These are phyloP conservation scores for Huso huso DNA, from an alignment of 2,797 vertebrate genomes.

Conservation along the genomic window DNA sequence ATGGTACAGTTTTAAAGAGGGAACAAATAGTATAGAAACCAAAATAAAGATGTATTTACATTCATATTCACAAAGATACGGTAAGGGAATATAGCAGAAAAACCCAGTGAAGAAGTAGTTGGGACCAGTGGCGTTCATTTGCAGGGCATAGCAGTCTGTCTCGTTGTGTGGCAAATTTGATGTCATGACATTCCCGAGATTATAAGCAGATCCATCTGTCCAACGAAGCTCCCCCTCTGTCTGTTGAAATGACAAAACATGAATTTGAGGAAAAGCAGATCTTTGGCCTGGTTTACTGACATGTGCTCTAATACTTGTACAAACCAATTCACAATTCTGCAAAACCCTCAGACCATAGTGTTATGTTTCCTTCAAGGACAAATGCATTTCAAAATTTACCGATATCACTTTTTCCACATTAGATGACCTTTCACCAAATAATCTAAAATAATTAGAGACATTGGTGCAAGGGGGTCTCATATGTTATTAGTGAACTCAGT, in stretches of 20 bases:
- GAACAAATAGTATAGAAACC: background rate
- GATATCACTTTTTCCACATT: no score
- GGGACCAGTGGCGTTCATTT: constrained; percentile 63
- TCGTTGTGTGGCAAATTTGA: constrained; percentile 61
- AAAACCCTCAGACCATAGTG: no score
- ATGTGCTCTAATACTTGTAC: no score
- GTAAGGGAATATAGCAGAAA: constrained; percentile 70
- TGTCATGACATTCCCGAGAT: constrained; percentile 42
- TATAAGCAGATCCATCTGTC: constrained; percentile 67
- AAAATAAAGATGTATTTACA: constrained; percentile 52
- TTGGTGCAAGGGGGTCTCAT: no score
- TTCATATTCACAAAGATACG: constrained; percentile 79
- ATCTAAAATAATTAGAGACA: no score
- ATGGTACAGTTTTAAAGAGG: no score
- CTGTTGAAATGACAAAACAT: constrained; percentile 42
- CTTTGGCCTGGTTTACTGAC: no score
- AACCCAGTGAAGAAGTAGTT: constrained; percentile 72
- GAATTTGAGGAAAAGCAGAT: constrained; percentile 4
- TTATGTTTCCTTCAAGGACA: no score
- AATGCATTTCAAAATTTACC: no score
- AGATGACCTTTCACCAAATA: no score
- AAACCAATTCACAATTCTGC: no score
- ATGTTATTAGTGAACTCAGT: no score
- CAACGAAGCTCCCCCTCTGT: constrained; percentile 63
- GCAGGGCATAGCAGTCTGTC: constrained; percentile 75